Base-by-base conservation (phyloP, 2,888 invertebrate species). In the Eudasyphora cyanicolor region DNA sequence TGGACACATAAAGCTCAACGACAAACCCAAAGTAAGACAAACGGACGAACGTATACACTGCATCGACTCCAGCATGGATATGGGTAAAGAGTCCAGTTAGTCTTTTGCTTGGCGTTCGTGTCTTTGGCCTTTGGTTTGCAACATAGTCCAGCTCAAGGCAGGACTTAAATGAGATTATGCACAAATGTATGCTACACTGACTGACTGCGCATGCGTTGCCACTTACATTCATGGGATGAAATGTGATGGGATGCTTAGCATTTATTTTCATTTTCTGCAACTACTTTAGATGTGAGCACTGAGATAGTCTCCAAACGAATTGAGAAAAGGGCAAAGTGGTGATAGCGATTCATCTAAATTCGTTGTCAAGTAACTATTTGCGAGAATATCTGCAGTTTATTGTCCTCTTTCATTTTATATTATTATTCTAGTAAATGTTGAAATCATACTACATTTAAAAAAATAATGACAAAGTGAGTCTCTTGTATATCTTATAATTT, bases 1-100 rank as follows among this genome's bases (percentile, higher is more conserved):
- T 90, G 90, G 89, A 85, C 64, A 80, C 80, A 82, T 82, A 84
- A 80, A 84, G 84, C 79, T 81, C 79, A 84, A 74, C 83, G 82
- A 82, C 78, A 77, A 67, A 69, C 82, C 84, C 19, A 54, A 60
- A 60, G 19, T 29, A 45, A 76, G 62, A 32, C 38, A 45, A n/a
- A n/a, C n/a, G 5, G 60, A 21, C n/a, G n/a, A 70, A 62, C 29
- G 51, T 32, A 24, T 35, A n/a, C 73, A 54, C 67, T n/a, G 42
- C 57, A 38, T 35, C 57, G 78, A n/a, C n/a, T 38, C 42, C 67
- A 67, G 35, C 67, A 21, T n/a, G 38, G 12, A 67, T 8, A 24
- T 54, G 67, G 54, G 67, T 73, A 78, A 83, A 74, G 70, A 77
- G 77, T 24, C 38, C 42, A 74, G 79, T 70, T 51, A 29, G 27